Conservation (phyloP, 2,888 invertebrate species). For the Acanthosepion esculentum region DNA sequence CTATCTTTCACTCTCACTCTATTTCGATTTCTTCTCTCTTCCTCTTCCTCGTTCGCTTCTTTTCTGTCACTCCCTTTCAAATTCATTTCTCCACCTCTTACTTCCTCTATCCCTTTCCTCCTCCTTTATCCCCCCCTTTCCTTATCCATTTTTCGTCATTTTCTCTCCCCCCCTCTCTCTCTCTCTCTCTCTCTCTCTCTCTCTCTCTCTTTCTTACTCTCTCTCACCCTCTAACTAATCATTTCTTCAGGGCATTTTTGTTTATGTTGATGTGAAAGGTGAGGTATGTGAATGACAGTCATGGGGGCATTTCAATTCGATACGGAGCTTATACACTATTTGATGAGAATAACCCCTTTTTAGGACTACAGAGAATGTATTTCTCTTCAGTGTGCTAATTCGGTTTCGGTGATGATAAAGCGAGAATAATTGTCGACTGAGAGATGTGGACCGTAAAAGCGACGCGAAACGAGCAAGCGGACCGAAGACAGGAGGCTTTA, state of each 20-base stretch:
- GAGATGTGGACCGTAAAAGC: conserved; percentile 33
- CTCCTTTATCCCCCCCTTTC: not conserved
- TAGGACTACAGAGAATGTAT: conserved; percentile 33
- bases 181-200: not conserved
- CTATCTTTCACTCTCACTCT: not conserved
- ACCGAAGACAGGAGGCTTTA: not conserved
- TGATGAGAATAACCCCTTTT: conserved; percentile 33
- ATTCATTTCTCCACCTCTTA: not conserved
- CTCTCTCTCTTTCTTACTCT: not conserved
- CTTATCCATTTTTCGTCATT: not conserved
- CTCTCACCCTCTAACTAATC: not conserved
- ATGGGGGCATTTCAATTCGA: not conserved
- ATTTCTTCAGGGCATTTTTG: not conserved
- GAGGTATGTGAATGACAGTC: not conserved
- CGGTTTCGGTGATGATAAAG: not conserved
- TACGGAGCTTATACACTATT: not conserved
- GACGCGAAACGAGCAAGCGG: conserved; percentile 18
- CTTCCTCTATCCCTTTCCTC: not conserved
- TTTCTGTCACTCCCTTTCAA: no score
- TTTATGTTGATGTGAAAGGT: no score
- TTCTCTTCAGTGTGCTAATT: conserved; percentile 21
- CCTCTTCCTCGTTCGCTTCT: no score
- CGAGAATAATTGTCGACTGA: conserved; percentile 20
- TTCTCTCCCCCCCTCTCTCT: not conserved
- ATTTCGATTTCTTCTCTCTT: no score